phyloP scores from a whole-genome alignment of 2,113 vertebrate species.

The Odocoileus virginianus region DNA sequence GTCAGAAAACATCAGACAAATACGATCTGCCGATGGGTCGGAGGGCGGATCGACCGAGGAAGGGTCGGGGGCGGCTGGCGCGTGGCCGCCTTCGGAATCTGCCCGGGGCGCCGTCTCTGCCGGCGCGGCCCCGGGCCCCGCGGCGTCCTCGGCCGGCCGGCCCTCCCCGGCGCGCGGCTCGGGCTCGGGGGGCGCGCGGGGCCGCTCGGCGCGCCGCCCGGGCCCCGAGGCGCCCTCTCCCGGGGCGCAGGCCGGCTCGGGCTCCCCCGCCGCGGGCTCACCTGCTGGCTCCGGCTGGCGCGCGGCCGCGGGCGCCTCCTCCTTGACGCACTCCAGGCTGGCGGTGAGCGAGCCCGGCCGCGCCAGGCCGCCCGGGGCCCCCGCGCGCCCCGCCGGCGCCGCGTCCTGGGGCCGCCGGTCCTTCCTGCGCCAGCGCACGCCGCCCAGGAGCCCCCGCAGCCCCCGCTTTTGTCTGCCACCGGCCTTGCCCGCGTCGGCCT shows the following conservation, averaged over 20 bases:
- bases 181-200: slow-evolving; percentile 13
- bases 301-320: slow-evolving; percentile 72
- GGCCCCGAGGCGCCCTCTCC: slow-evolving; percentile 57
- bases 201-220: slow-evolving; percentile 64
- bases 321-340: slow-evolving; percentile 85
- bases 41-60: slow-evolving; percentile 91
- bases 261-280: slow-evolving; percentile 65
- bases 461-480: slow-evolving; percentile 87
- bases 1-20: slow-evolving; percentile 96
- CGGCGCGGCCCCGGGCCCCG: slow-evolving; percentile 82
- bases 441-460: slow-evolving; percentile 85
- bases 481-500: slow-evolving; percentile 83
- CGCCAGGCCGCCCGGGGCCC: slow-evolving; percentile 70
- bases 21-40: slow-evolving; percentile 83
- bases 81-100: slow-evolving; percentile 80
- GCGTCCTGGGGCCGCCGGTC: slow-evolving; percentile 85
- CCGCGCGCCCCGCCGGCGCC: slow-evolving; percentile 73
- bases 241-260: slow-evolving; percentile 41
- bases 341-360: slow-evolving; percentile 87
- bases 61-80: slow-evolving; percentile 83
- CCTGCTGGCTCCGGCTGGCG: slow-evolving; percentile 69
- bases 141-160: slow-evolving; percentile 76
- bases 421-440: slow-evolving; percentile 86
- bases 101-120: slow-evolving; percentile 78
- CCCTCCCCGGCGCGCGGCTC: slow-evolving; percentile 66